Conservation (phyloP, 2,888 invertebrate species). For the Sepioteuthis lessoniana region DNA sequence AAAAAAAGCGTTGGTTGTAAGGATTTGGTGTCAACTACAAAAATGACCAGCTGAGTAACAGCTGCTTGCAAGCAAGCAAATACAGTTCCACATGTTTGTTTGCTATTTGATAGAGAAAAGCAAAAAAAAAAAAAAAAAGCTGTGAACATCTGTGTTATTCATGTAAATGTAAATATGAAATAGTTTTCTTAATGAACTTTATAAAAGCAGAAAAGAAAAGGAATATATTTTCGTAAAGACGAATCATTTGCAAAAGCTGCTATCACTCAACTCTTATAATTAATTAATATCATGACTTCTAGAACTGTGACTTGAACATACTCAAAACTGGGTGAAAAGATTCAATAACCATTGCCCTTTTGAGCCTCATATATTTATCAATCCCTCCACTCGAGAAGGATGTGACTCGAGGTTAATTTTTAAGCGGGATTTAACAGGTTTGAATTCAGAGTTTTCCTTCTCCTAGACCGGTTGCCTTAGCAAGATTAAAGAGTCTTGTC, state of each 20-base stretch:
- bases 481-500: too few species aligned
- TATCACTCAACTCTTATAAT: neutral
- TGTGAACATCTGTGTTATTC: neutral
- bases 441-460: too few species aligned
- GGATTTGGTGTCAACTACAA: neutral
- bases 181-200: neutral
- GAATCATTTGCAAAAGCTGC: neutral
- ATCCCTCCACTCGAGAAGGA: too few species aligned
- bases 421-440: too few species aligned
- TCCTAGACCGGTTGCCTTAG: too few species aligned
- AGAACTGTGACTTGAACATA: too few species aligned
- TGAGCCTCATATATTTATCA: too few species aligned
- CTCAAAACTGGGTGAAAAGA: too few species aligned
- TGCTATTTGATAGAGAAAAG: neutral
- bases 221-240: neutral
- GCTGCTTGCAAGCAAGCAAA: neutral
- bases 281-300: too few species aligned
- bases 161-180: neutral
- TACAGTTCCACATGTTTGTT: neutral
- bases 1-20: neutral
- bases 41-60: neutral
- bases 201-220: neutral
- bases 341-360: too few species aligned
- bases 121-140: neutral
- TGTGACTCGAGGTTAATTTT: too few species aligned